Evolutionary conservation across 2,888 invertebrate genomes (phyloP), one percentile per base, ranked within the genome.

Genomic region (Syritta pipiens): DNA sequence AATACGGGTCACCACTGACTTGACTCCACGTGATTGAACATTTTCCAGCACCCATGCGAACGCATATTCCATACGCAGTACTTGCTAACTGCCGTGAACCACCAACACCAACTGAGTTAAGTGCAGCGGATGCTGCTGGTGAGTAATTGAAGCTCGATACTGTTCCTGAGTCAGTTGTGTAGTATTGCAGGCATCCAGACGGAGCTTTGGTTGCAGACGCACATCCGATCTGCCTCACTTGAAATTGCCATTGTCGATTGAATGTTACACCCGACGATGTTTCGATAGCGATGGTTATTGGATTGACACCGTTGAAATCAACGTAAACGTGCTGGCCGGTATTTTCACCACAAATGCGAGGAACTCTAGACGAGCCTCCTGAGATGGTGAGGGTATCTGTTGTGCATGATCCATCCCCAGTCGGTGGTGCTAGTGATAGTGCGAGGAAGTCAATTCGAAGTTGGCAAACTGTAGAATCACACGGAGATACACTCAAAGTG

Each of bases 81-180:
- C 93, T 93, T 1, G 91, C 92, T 65, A 96, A 89, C 86, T 95
- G 93, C 24, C 95, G 89, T 0, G 94, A 93, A 1, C 94, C 95
- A 59, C 89, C 85, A 6, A 89, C 85, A 1, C 89, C 89, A n/a
- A 91, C 89, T 0, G 91, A 90, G 1, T 91, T 90, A 4, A 90
- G 89, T 0, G 89, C 89, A 1, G 91, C 90, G 84, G 92, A 93
- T 7, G 91, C 91, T 0, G 91, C 90, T 1, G 91, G 90, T 0
- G 92, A 94, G 86, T 93, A 95, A 88, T 96, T 95, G 83, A 95
- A 95, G 86, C 95, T 94, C 46, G 88, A 90, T 2, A 95, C 93
- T 0, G 91, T 92, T 2, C 93, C 94, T 0, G 91, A 86, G 0
- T 87, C 84, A 0, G 90, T 90, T 24, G 92, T 92, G 85, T 93